phyloP scores from a whole-genome alignment of 2,888 invertebrate species.

The Julus scandinavius region DNA sequence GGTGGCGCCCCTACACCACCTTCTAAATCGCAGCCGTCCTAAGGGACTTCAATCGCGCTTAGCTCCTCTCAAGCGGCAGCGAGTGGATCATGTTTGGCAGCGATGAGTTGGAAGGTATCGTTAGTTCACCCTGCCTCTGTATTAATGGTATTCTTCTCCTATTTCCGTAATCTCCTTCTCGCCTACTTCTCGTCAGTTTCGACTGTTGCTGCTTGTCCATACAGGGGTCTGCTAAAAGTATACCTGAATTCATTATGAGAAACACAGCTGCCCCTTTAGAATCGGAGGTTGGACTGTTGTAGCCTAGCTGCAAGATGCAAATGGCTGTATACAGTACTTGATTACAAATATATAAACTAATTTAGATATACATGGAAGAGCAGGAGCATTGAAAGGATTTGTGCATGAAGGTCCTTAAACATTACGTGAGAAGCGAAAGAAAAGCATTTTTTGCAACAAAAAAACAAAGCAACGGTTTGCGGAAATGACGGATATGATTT shows the following conservation, averaged over 20 bases:
- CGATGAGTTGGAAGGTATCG: conserved; percentile 13
- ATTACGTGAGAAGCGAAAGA: neutral
- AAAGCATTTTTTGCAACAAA: neutral
- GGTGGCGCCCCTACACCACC: conserved; percentile 57
- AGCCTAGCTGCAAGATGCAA: neutral
- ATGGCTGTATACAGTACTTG: neutral
- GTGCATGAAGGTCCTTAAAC: neutral
- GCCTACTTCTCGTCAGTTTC: neutral
- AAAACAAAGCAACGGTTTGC: neutral
- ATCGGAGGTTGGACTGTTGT: neutral
- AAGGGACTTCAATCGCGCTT: conserved; percentile 50
- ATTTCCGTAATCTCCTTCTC: conserved; percentile 30
- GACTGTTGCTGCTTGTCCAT: conserved; percentile 14
- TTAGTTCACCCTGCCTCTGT: conserved; percentile 8
- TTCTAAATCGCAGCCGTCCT: conserved; percentile 58
- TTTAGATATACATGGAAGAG: neutral
- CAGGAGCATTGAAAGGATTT: neutral
- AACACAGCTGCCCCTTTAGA: neutral
- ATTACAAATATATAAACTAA: neutral
- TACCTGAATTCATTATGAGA: neutral
- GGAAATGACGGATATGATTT: neutral
- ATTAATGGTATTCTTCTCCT: conserved; percentile 26
- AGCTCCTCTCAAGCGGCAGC: conserved; percentile 42
- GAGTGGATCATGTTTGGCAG: conserved; percentile 16
- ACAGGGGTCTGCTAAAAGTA: neutral